Percentiles rank a stretch among this genome's conserved stretches.
These are phyloP conservation scores for Alectura lathami DNA, from an alignment of 2,113 vertebrate species.

Conservation along the genomic window DNA sequence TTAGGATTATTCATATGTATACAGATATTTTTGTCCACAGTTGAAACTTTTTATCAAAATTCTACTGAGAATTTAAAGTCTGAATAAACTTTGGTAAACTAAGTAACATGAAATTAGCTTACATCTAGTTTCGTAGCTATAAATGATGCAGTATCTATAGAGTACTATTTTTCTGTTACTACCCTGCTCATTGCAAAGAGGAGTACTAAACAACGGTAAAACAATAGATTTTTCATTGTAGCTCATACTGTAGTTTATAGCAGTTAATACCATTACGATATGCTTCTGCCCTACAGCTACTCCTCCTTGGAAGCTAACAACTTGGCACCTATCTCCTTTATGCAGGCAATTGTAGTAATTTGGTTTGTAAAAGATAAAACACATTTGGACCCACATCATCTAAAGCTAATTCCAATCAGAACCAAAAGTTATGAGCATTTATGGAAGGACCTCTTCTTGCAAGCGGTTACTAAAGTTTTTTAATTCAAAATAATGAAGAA, in stretches of 20 bases:
- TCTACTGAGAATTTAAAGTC: neutral
- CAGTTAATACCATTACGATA: neutral
- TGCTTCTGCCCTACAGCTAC: neutral
- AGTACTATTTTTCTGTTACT: neutral
- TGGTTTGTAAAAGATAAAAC: neutral
- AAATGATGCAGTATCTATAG: neutral
- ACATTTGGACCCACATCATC: neutral
- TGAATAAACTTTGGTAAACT: neutral
- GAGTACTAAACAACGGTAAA: neutral
- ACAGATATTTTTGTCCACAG: neutral
- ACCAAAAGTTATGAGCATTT: neutral
- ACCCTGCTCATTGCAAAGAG: neutral
- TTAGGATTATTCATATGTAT: neutral
- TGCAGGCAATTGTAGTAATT: neutral
- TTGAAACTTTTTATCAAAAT: neutral
- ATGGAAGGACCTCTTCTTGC: neutral
- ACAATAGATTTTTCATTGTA: neutral
- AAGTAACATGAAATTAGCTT: neutral
- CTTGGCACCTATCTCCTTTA: neutral
- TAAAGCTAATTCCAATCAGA: neutral
- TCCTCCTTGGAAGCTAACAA: neutral
- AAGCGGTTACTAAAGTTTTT: neutral
- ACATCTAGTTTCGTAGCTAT: neutral
- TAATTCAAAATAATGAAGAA: slow-evolving; percentile 24
- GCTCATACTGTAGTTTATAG: neutral